Evolutionary conservation across 1,140 invertebrate species (phyloP).

Genomic region (Temnothorax longispinosus): DNA sequence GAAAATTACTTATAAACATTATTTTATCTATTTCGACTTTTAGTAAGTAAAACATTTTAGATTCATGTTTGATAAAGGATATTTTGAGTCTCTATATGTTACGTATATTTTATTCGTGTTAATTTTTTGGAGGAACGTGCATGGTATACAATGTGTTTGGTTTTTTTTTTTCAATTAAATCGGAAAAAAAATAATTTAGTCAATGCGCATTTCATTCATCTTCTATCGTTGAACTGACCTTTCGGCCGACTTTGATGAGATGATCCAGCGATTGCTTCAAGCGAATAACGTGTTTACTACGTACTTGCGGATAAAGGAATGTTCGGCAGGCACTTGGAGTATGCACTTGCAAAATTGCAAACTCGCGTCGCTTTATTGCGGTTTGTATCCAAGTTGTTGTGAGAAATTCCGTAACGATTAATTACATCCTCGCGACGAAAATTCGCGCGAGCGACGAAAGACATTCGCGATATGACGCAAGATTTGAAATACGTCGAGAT

Average conservation of each 20-base stretch:
- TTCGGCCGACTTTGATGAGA: slow-evolving; percentile 27
- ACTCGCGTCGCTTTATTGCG: slow-evolving; percentile 17
- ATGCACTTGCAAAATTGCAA: slow-evolving; percentile 34
- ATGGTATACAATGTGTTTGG: background rate
- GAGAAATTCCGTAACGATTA: slow-evolving; percentile 32
- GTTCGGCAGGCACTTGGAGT: slow-evolving; percentile 15
- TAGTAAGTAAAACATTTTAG: background rate
- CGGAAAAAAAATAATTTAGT: background rate
- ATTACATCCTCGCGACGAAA: background rate
- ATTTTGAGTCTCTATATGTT: background rate
- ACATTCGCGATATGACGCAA: background rate
- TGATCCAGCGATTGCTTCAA: background rate
- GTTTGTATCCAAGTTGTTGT: background rate
- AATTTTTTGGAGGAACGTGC: background rate
- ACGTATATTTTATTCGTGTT: background rate
- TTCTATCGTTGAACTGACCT: background rate
- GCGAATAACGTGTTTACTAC: slow-evolving; percentile 17
- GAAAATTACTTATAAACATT: background rate
- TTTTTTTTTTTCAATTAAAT: background rate
- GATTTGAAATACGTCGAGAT: background rate
- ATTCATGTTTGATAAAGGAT: background rate
- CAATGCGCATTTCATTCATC: background rate
- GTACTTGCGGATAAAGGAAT: slow-evolving; percentile 32
- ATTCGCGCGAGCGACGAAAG: background rate
- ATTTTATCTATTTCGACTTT: background rate